Conservation (phyloP, 2,888 invertebrate genomes). For the Digitonthophagus gazella region DNA sequence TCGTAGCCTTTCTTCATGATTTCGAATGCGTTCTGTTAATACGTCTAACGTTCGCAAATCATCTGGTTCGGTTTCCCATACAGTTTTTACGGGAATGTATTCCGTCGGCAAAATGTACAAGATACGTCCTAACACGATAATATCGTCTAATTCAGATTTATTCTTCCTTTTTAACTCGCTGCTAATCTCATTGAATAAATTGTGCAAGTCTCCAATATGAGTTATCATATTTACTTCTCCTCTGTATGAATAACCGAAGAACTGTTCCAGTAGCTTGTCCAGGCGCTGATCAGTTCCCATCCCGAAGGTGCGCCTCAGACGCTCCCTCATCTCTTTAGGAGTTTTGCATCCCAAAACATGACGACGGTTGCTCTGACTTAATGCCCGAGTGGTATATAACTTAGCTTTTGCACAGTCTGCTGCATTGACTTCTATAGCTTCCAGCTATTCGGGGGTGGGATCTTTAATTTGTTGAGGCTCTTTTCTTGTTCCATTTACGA, state of each 20-base stretch:
- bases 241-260: background rate
- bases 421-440: background rate
- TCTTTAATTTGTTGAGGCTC: background rate
- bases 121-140: background rate
- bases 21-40: background rate
- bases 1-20: background rate
- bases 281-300: background rate
- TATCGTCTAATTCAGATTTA: background rate
- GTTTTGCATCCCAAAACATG: background rate
- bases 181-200: background rate
- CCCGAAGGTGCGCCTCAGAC: background rate
- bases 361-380: background rate
- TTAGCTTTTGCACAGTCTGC: background rate
- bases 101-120: background rate
- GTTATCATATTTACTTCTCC: background rate
- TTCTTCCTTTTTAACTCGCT: background rate
- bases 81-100: slow-evolving; percentile 5
- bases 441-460: background rate
- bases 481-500: background rate
- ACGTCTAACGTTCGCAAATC: background rate
- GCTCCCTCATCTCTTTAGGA: background rate
- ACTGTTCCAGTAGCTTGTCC: background rate
- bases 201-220: background rate
- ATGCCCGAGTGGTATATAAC: slow-evolving; percentile 1
- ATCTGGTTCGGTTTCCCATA: slow-evolving; percentile 2